phyloP scores from a whole-genome alignment of 2,113 vertebrate genomes.

The Micronycteris hirsuta region DNA sequence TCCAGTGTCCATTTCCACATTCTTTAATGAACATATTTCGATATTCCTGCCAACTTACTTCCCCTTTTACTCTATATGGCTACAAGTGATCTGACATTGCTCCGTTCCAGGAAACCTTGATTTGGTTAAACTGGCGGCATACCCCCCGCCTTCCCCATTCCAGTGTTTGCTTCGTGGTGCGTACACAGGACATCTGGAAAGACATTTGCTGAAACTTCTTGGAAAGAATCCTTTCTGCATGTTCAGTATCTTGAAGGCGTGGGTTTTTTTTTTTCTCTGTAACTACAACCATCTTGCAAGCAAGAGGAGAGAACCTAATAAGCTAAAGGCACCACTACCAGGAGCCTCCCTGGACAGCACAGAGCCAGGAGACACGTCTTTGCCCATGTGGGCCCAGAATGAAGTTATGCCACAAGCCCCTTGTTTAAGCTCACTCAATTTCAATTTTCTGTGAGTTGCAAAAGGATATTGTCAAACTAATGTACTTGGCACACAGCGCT shows the following conservation, averaged over 20 bases:
- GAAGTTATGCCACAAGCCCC: neutral
- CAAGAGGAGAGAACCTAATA: neutral
- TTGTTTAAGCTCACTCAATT: neutral
- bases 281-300: neutral
- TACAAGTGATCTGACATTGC: neutral
- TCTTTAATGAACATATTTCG: neutral
- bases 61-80: neutral
- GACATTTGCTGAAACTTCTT: neutral
- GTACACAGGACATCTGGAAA: neutral
- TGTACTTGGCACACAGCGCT: neutral
- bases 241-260: neutral
- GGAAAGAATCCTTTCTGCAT: neutral
- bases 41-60: neutral
- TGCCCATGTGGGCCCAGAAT: neutral
- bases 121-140: neutral
- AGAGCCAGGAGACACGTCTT: neutral
- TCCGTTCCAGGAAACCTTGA: neutral
- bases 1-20: neutral
- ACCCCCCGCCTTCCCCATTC: neutral
- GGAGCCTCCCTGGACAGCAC: neutral
- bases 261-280: neutral
- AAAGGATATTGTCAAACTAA: neutral
- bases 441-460: neutral
- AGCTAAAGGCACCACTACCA: neutral
- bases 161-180: neutral